These are phyloP conservation scores for Thunnus thynnus DNA, from an alignment of 2,113 vertebrate genomes.

Conservation along the genomic window DNA sequence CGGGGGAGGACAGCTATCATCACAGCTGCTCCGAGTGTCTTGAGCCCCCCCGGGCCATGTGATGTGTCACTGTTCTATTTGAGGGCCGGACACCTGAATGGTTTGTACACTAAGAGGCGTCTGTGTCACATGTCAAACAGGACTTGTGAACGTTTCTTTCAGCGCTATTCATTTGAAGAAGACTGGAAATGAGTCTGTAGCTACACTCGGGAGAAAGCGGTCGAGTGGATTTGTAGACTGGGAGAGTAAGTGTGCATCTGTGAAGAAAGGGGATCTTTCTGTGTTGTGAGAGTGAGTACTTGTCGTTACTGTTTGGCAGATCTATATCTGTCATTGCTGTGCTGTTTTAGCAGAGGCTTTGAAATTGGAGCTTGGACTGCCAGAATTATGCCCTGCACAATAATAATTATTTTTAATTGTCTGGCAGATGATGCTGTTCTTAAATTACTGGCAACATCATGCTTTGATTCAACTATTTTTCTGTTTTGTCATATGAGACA, in stretches of 20 bases:
- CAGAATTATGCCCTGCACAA: neutral
- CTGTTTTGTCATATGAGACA: neutral
- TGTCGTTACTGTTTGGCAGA: neutral
- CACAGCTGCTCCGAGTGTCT: constrained; percentile 66
- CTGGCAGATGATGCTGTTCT: neutral
- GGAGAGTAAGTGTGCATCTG: neutral
- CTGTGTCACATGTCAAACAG: constrained; percentile 36
- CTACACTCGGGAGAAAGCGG: neutral
- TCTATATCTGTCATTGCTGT: neutral
- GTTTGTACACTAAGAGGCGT: constrained; percentile 56
- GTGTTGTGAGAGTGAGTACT: constrained; percentile 49
- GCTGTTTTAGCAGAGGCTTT: constrained; percentile 7
- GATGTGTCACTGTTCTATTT: constrained; percentile 78
- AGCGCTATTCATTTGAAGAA: neutral
- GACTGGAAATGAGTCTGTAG: neutral
- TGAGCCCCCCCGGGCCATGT: constrained; percentile 33
- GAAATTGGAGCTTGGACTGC: neutral
- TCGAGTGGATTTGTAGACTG: neutral
- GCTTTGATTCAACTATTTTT: neutral
- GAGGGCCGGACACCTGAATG: constrained; percentile 67
- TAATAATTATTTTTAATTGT: neutral
- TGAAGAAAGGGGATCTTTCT: constrained; percentile 1
- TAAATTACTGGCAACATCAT: neutral
- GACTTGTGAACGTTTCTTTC: constrained; percentile 13
- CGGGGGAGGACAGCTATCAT: neutral